A percentile compares a stretch with the other conserved stretches of the same genome.
Conservation (phyloP, 2,797 vertebrate genomes). For the Hapalemur alaotrensis region DNA sequence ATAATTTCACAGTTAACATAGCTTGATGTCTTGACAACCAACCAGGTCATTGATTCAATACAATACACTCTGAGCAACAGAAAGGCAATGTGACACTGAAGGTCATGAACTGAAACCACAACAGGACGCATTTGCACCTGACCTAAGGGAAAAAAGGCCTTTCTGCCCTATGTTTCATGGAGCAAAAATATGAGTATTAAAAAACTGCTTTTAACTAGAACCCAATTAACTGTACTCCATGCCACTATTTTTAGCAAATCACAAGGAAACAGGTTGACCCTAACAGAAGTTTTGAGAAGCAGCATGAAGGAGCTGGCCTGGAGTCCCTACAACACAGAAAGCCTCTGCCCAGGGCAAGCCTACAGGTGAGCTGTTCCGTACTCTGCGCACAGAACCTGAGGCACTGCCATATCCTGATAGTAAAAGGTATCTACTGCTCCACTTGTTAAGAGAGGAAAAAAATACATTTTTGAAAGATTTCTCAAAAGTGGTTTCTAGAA, state of each 20-base stretch:
- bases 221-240: background rate
- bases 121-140: background rate
- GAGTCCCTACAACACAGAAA: too few species aligned
- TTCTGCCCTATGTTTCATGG: background rate
- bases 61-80: rapidly evolving
- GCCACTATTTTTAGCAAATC: background rate
- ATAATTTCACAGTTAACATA: background rate
- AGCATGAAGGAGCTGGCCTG: background rate
- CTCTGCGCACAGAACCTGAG: background rate
- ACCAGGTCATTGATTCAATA: rapidly evolving
- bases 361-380: background rate
- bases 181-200: background rate
- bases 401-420: rapidly evolving
- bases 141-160: background rate
- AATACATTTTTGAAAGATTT: too few species aligned
- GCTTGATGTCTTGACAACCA: too few species aligned
- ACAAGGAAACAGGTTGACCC: background rate
- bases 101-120: rapidly evolving
- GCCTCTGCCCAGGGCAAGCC: background rate
- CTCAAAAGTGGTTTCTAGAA: background rate
- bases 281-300: background rate
- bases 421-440: rapidly evolving
- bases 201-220: background rate
- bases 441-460: background rate
- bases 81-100: rapidly evolving